Evolutionary conservation across 2,888 invertebrate genomes (phyloP).

Genomic region (Monopis laevigella): DNA sequence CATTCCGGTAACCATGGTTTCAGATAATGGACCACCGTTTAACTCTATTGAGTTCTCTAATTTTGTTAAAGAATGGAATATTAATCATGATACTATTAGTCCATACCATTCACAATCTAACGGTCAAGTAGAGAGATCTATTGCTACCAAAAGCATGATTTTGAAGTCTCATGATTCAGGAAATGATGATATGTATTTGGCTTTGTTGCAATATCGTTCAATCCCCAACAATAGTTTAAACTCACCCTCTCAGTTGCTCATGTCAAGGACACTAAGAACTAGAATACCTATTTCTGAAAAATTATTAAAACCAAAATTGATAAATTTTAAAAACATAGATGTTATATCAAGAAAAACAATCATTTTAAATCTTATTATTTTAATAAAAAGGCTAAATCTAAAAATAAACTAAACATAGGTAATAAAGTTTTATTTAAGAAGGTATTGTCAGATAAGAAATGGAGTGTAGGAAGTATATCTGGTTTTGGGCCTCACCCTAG

Average conservation of each 20-base stretch:
- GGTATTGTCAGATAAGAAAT: background rate
- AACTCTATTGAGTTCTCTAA: no score
- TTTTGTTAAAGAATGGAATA: no score
- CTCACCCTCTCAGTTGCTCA: slow-evolving; percentile 1
- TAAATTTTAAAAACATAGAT: background rate
- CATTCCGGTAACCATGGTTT: no score
- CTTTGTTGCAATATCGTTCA: slow-evolving; percentile 1
- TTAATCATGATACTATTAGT: no score
- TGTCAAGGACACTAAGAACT: background rate
- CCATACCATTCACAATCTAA: no score
- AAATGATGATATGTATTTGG: no score
- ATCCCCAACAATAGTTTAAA: background rate
- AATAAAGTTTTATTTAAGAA: background rate
- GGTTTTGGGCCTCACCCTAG: background rate
- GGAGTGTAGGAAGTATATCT: background rate
- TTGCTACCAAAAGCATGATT: no score
- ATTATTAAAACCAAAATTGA: background rate
- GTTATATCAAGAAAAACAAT: background rate
- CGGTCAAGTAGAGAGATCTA: no score
- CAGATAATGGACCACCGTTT: no score
- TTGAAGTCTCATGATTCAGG: no score
- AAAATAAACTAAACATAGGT: background rate
- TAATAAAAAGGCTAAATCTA: background rate
- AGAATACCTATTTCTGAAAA: background rate
- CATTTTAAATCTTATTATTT: background rate